Evolutionary conservation across 2,113 vertebrate species (phyloP).

Genomic region (Pyxicephalus adspersus): DNA sequence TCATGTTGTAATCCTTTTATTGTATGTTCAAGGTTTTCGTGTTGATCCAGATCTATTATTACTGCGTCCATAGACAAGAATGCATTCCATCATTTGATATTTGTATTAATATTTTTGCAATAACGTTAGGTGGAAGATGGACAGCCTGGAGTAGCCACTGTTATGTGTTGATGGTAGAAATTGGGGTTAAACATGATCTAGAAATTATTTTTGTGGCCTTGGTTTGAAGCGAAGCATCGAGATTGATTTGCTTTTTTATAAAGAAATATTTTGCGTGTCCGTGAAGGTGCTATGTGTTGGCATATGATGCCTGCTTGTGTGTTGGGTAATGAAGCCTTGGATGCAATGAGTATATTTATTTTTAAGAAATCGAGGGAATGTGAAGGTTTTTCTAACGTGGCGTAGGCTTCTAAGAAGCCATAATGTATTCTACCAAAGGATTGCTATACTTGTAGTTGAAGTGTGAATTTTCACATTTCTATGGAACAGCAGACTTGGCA

Average conservation of each 20-base stretch:
- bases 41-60: too few relatives aligned
- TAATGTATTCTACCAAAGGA: neutral
- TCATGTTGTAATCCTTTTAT: too few relatives aligned
- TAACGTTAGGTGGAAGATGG: constrained; percentile 13
- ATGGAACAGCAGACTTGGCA: neutral
- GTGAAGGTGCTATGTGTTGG: neutral
- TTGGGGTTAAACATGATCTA: constrained; percentile 1
- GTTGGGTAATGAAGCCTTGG: constrained; percentile 18
- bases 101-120: neutral
- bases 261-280: neutral
- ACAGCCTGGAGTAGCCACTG: constrained; percentile 5
- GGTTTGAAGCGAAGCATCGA: neutral
- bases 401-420: neutral
- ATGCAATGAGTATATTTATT: too few relatives aligned
- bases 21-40: too few relatives aligned
- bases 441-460: neutral
- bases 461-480: neutral
- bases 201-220: neutral
- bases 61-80: too few relatives aligned
- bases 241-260: neutral
- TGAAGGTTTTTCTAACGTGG: too few relatives aligned
- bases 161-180: constrained; percentile 31
- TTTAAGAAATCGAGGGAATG: too few relatives aligned
- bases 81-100: too few relatives aligned
- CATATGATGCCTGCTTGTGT: constrained; percentile 47